A percentile compares a stretch with the other conserved stretches of the same genome.
phyloP scores from a whole-genome alignment of 1,140 invertebrate genomes.

The Achatina immaculata region DNA sequence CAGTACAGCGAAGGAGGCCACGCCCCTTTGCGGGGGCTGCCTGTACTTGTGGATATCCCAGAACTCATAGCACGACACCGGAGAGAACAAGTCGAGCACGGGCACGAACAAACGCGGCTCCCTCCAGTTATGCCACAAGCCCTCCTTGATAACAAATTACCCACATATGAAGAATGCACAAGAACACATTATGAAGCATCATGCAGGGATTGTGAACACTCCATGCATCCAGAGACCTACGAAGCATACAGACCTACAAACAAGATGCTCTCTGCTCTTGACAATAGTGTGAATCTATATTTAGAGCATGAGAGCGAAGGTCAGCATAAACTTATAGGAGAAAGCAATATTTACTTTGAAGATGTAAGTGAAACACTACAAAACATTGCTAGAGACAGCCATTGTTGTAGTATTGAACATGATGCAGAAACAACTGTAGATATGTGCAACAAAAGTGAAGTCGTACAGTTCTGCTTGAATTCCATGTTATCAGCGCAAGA shows the following conservation, averaged over 20 bases:
- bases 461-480: too few relatives aligned
- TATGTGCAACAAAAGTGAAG: too few relatives aligned
- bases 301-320: neutral
- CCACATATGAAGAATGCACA: constrained; percentile 11
- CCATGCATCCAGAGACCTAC: too few relatives aligned
- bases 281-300: neutral
- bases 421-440: too few relatives aligned
- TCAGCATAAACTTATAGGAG: neutral
- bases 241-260: neutral
- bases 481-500: too few relatives aligned
- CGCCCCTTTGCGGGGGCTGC: neutral
- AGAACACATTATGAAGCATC: neutral
- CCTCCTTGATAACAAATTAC: neutral
- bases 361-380: neutral
- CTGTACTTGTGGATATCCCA: constrained; percentile 7
- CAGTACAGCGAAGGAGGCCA: constrained; percentile 20
- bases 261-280: neutral
- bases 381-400: neutral
- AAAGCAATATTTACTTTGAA: constrained; percentile 5
- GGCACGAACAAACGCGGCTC: neutral
- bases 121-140: neutral
- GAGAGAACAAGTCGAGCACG: neutral
- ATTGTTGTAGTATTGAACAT: too few relatives aligned
- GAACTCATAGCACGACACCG: constrained; percentile 16
- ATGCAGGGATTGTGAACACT: neutral